Base-by-base conservation (phyloP, 1,140 invertebrate genomes). In the Bombus waltoni region DNA sequence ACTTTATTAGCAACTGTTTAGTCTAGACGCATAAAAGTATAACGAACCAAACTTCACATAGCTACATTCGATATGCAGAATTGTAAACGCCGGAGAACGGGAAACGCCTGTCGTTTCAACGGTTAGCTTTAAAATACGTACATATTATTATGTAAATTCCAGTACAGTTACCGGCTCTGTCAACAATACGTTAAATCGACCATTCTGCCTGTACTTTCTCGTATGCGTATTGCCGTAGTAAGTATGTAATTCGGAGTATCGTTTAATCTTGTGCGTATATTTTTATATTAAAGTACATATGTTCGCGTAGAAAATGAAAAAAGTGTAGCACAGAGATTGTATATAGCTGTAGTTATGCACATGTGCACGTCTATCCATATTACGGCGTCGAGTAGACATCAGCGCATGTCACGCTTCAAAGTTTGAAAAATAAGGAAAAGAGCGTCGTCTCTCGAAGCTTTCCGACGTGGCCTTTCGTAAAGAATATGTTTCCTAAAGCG, bases 381-480 rank as follows among this genome's bases (percentile, higher is more conserved):
- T 28, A n/a, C 15, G n/a, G 8, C 13, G 38, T 74, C 25, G n/a
- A 15, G 1, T 28, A 40, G 10, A 66, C 81, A 44, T 53, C 74
- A 15, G 82, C 82, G 65, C 75, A 84, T 79, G 76, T 84, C 82
- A 79, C 82, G 75, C n/a, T 47, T 70, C n/a, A 78, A 78, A 59
- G 65, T 78, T 84, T 59, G 47, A 84, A 78, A 70, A 76, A 79
- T 22, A 79, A 78, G n/a, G n/a, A 38, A 47, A 66, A 42, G 35
- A 70, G 53, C 18, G 38, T 53, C 35, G 18, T 47, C 10, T 53
- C 47, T 8, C 10, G 32, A 71, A 18, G 38, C 22, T 76, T 79
- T 62, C 38, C 18, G 10, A 35, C 32, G 25, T 4, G n/a, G 32
- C 0, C 32, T 57, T 77, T 83, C 22, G 38, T 1, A 57, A 40